Evolutionary conservation across 2,797 vertebrate species (phyloP), one percentile per base, ranked within the genome.

Genomic region (Leptoclinus maculatus): DNA sequence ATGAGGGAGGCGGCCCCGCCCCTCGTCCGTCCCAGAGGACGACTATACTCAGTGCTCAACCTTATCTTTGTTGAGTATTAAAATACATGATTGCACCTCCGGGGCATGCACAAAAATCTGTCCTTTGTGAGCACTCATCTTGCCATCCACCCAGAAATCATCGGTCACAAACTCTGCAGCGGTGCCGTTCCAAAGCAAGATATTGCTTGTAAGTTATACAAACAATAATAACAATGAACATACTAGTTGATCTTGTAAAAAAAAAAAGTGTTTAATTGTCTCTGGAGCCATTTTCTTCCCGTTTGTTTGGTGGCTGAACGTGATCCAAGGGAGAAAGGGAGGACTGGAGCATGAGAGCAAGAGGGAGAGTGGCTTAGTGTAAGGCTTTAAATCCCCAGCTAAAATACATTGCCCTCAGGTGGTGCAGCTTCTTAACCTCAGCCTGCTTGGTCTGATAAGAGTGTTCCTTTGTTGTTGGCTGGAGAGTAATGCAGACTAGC

Each of bases 1-100:
- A 85, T 85, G 75, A 90, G 89, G 88, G 91, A 92, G 87, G 82
- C 64, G 2, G 87, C 85, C 82, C 89, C 89, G 69, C 88, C 90
- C 84, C 76, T 79, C 38, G 70, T 68, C 56, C 75, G 64, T 93
- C 92, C 91, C 93, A 90, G 57, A 82, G 90, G 91, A 94, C 86
- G 14, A 74, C 88, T 86, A 83, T 78, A 70, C 83, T 82, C 89
- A 34, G 83, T 77, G 80, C 90, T 88, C 86, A 91, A 74, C 89
- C 89, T 92, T 91, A 91, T 92, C 92, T 92, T 86, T 91, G 89
- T 89, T 89, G 86, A 84, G 86, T 91, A 94, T 92, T 94, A 93
- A 94, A 94, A 93, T 90, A 91, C 89, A 92, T 89, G 89, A 91
- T 92, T 91, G 82, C 78, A 88, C 91, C 93, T 93, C 83, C 65